Evolutionary conservation across 1,140 invertebrate species (phyloP), one percentile per base, ranked within the genome.

Genomic region (Cotesia vestalis): DNA sequence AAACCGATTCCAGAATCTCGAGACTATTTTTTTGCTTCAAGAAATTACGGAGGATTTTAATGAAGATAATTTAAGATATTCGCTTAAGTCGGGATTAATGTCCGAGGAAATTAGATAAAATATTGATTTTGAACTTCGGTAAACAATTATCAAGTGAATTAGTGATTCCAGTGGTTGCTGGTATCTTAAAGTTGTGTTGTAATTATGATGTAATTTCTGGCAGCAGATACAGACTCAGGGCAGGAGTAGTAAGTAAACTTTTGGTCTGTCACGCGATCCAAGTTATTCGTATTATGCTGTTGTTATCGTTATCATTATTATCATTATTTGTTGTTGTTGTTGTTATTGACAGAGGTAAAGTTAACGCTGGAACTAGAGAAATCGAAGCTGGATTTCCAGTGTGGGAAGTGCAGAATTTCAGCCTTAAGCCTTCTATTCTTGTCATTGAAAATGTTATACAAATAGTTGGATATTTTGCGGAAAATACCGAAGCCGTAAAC

Each of bases 161-260:
- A 11, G 38, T 11, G 35, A 51, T 14, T 66, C 51, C 46, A n/a
- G 40, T 63, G n/a, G 40, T 63, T 40, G n/a, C n/a, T 11, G 14
- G 38, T 17, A 52, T 66, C 27, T 59, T 20, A 14, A 61, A 27
- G 11, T 61, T 34, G 34, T 61, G 34, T 20, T 11, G 20, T 34
- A 34, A 34, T 61, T 11, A 46, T 46, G 40, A 46, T 59, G 20
- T 59, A 59, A 27, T 27, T 66, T 17, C 12, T 66, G 38, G 63
- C 11, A 38, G 63, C 62, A 38, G 66, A 59, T 36, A 46, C 51
- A 34, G 52, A n/a, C 6, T 9, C 5, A 27, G 9, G 36, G 12
- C 3, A 61, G 9, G 36, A 59, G 36, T 17, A 64, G 63, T 55
- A 14, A 40, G 38, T 72, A 72, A 72, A 72, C 70, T 72, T 72